These are phyloP conservation scores for Microcebus ravelobensis DNA, from an alignment of 2,113 vertebrate genomes.

Conservation along the genomic window DNA sequence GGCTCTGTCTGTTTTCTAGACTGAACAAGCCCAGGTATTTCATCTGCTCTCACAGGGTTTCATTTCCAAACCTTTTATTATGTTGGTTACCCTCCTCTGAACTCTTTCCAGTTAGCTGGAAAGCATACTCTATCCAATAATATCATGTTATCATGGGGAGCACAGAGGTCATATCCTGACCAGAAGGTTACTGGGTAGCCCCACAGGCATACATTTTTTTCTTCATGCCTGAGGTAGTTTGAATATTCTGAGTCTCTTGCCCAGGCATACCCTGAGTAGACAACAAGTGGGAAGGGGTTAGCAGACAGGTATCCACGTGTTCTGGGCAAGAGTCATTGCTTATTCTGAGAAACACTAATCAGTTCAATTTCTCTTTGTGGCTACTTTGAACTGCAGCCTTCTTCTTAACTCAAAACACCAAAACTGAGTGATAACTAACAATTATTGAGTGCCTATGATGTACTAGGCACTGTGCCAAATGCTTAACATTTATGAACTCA, in stretches of 20 bases:
- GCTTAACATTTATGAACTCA: conserved; percentile 48
- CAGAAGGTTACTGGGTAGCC: conserved; percentile 42
- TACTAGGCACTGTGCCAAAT: neutral
- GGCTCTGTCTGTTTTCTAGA: conserved; percentile 51
- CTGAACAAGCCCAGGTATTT: conserved; percentile 36
- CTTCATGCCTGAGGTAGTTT: conserved; percentile 4
- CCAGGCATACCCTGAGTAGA: conserved; percentile 20
- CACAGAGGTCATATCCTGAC: conserved; percentile 51
- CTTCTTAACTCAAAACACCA: conserved; percentile 54
- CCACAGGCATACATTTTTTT: conserved; percentile 42
- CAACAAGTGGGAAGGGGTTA: neutral
- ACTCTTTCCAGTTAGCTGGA: conserved; percentile 58
- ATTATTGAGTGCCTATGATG: conserved; percentile 57
- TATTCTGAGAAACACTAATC: conserved; percentile 41
- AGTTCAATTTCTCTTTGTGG: conserved; percentile 68
- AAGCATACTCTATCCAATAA: conserved; percentile 53
- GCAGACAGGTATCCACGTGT: conserved; percentile 50
- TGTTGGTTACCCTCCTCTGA: conserved; percentile 57
- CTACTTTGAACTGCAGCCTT: conserved; percentile 63
- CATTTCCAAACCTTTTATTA: conserved; percentile 63
- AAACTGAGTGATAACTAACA: conserved; percentile 65
- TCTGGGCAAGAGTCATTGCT: conserved; percentile 32
- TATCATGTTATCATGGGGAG: conserved; percentile 2
- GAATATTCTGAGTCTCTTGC: conserved; percentile 33
- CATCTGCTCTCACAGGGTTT: conserved; percentile 24